Percentiles rank a stretch among this genome's conserved stretches.
These are phyloP conservation scores for Pseudochirops corinnae DNA, from an alignment of 2,797 vertebrate genomes.

Conservation along the genomic window DNA sequence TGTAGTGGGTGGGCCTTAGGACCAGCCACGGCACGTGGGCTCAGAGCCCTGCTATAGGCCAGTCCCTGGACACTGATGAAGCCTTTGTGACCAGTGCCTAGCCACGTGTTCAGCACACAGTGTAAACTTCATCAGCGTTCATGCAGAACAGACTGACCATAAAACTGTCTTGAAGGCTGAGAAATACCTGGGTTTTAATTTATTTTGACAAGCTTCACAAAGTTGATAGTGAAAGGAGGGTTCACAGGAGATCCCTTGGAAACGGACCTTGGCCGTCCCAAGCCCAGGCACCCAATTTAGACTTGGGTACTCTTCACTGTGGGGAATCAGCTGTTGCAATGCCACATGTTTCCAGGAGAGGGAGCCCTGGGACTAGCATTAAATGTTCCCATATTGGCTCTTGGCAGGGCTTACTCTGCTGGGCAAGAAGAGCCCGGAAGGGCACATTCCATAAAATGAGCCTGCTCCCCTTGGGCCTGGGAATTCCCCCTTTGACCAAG, in stretches of 20 bases:
- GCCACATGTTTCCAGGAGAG: slow-evolving; percentile 43
- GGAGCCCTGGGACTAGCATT: background rate
- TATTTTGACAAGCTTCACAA: background rate
- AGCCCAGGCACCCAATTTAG: background rate
- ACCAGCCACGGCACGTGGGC: no score
- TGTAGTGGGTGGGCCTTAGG: no score
- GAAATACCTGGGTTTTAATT: background rate
- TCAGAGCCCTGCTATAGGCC: background rate
- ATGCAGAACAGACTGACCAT: background rate
- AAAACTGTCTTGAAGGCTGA: background rate
- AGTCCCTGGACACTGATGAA: no score
- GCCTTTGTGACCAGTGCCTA: no score
- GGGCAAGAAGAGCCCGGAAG: background rate
- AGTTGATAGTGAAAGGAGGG: slow-evolving; percentile 1
- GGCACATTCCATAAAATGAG: no score
- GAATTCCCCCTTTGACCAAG: background rate
- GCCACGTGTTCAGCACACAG: no score
- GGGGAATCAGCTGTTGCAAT: background rate
- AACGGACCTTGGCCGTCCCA: background rate
- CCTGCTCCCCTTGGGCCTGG: background rate
- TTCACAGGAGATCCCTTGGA: background rate
- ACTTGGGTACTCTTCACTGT: background rate
- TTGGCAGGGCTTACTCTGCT: background rate
- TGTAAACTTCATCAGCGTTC: no score
- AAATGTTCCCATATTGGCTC: background rate